Evolutionary conservation across 2,113 vertebrate genomes (phyloP), one percentile per base, ranked within the genome.

Genomic region (Calidris pugnax): DNA sequence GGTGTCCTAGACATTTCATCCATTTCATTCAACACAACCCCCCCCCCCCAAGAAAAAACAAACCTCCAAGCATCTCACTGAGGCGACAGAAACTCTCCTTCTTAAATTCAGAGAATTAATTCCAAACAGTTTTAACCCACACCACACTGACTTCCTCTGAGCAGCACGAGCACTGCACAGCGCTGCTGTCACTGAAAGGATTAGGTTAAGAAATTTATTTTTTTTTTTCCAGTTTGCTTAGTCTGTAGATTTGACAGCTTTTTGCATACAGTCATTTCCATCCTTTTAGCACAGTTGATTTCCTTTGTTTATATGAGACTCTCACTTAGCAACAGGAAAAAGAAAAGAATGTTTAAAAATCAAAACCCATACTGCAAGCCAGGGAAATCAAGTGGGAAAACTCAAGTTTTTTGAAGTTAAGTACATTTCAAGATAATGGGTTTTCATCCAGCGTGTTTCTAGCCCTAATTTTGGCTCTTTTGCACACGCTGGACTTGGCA

Each of bases 251-350:
- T 95, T 95, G 94, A 93, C 96, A 93, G 92, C 56, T 76, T 92
- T 97, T 92, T 92, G 94, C 96, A 97, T 89, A 91, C 71, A 95
- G 89, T 89, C 77, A 93, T 85, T 96, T 95, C 85, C 80, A 91
- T 93, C 84, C 86, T 89, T 97, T 96, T 91, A 95, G 68, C 74
- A 93, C 86, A 95, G 86, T 89, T 94, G 83, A 95, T 95, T 96
- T 97, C 92, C 74, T 89, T 89, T 95, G 93, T 97, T 97, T 97
- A 89, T 89, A 33, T 22, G 66, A 85, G 89, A 85, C 62, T 94
- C 94, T 85, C 76, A 85, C 84, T 94, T 95, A 94, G 94, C 83
- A 97, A 92, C 66, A 87, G 69, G 86, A 79, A 89, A 87, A 73
- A 86, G 51, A 85, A 85, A 96, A 93, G 81, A 60, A 75, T 47